phyloP scores from a whole-genome alignment of 2,113 vertebrate species.

The Donacobius atricapilla region DNA sequence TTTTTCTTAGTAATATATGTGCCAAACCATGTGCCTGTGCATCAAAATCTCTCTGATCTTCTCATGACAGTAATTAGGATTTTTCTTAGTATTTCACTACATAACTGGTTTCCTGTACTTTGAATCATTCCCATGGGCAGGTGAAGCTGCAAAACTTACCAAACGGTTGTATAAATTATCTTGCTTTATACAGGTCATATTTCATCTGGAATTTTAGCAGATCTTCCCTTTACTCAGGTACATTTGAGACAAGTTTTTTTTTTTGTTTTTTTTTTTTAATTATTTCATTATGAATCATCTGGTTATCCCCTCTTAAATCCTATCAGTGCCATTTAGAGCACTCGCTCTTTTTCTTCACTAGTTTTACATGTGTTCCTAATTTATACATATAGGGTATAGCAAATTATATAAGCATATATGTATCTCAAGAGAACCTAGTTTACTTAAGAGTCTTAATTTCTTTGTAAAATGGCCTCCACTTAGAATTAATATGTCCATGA shows the following conservation, averaged over 20 bases:
- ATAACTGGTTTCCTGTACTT: neutral
- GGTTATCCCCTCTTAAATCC: neutral
- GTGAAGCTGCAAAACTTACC: neutral
- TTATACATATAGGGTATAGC: neutral
- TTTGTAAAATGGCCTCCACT: neutral
- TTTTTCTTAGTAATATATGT: neutral
- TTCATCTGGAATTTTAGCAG: neutral
- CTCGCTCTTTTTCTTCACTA: neutral
- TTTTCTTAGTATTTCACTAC: neutral
- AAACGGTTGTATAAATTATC: neutral
- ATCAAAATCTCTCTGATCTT: neutral
- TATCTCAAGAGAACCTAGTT: neutral
- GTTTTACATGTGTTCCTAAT: neutral
- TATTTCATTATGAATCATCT: neutral
- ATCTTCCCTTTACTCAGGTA: neutral
- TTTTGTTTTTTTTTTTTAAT: neutral
- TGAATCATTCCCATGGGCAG: neutral
- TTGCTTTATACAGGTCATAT: neutral
- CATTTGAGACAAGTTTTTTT: neutral
- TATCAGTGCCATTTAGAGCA: neutral
- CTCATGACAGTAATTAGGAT: neutral
- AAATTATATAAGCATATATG: neutral
- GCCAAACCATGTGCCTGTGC: neutral
- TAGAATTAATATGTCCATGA: neutral
- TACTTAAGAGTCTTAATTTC: neutral